phyloP scores from a whole-genome alignment of 2,113 vertebrate genomes.

The Scytalopus superciliaris region DNA sequence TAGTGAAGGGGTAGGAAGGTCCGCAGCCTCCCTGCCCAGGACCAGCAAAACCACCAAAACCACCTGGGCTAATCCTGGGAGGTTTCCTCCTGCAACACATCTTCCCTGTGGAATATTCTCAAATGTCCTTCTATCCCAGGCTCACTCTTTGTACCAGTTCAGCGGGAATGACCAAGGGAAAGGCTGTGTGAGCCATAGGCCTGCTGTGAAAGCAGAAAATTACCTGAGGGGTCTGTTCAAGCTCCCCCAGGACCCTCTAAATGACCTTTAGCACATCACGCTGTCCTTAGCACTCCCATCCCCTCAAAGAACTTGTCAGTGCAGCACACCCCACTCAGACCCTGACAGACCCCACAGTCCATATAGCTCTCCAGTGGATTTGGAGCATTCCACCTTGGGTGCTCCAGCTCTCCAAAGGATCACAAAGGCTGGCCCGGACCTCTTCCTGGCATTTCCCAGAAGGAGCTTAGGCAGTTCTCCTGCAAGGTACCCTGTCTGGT shows the following conservation, averaged over 20 bases:
- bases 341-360: not conserved
- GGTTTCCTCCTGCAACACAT: not conserved
- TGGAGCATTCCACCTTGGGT: not conserved
- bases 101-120: too few species aligned
- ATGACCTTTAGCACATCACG: accelerated
- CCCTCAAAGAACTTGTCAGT: not conserved
- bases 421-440: not conserved
- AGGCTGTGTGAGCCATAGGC: accelerated
- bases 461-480: not conserved
- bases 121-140: not conserved
- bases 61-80: not conserved
- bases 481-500: accelerated
- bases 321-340: not conserved
- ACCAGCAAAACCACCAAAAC: not conserved
- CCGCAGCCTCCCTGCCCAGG: not conserved
- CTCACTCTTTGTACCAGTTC: not conserved
- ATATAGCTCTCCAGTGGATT: not conserved
- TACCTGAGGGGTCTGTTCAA: not conserved
- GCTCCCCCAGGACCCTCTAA: not conserved
- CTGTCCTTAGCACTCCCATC: not conserved
- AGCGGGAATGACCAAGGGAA: not conserved
- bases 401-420: not conserved
- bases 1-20: not conserved
- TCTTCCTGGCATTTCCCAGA: not conserved
- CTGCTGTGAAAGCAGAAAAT: not conserved